phyloP scores from a whole-genome alignment of 2,797 vertebrate species.

The Tokudaia muenninki region DNA sequence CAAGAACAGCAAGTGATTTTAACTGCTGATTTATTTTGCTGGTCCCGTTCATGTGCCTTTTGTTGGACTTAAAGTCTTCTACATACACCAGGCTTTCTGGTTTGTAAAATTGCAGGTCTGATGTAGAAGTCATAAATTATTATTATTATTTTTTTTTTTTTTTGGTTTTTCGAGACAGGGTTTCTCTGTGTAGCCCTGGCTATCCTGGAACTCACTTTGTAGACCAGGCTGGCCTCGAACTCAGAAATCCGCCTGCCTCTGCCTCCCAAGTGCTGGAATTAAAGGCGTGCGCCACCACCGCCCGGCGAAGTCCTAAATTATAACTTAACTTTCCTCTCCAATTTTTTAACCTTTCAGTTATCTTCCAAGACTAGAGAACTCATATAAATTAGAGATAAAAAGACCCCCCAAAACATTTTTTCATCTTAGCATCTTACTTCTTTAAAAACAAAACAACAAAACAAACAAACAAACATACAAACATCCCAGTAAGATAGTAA shows the following conservation, averaged over 20 bases:
- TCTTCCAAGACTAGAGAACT: background rate
- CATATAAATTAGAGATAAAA: background rate
- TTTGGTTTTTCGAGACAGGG: too few relatives aligned
- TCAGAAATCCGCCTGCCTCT: too few relatives aligned
- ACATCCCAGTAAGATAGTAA: background rate
- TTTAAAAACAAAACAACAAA: background rate
- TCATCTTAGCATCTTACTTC: background rate
- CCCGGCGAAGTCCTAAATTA: background rate
- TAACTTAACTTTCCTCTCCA: background rate
- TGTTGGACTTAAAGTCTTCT: background rate
- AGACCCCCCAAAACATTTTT: background rate
- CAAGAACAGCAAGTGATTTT: background rate
- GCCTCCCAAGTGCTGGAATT: too few relatives aligned
- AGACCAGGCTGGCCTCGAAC: too few relatives aligned
- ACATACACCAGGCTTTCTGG: background rate
- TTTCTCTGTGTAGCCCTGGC: too few relatives aligned
- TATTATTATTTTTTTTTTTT: too few relatives aligned
- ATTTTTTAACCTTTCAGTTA: background rate
- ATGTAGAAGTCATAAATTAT: background rate
- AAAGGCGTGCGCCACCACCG: too few relatives aligned
- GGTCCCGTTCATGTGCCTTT: background rate
- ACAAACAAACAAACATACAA: background rate
- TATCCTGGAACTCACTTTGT: too few relatives aligned
- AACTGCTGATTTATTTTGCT: background rate
- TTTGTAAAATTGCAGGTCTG: background rate